A percentile compares a stretch with the other conserved stretches of the same genome.
Evolutionary conservation across 2,113 vertebrate species (phyloP).

Genomic region (Phalacrocorax brasilianus): DNA sequence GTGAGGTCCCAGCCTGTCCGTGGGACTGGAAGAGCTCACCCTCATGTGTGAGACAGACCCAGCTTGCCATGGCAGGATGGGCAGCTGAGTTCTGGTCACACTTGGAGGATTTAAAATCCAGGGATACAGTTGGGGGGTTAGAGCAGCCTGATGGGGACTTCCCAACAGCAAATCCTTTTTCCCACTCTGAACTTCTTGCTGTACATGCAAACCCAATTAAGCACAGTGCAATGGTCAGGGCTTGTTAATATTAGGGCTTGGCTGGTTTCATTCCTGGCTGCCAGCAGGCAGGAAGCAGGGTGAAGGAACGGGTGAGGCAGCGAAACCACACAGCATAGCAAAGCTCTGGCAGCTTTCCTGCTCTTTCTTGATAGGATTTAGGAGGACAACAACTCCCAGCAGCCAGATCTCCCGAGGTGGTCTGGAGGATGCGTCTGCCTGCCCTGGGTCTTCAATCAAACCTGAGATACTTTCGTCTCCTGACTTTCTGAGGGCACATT

Average conservation of each 20-base stretch:
- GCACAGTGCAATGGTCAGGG: neutral
- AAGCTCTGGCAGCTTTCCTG: neutral
- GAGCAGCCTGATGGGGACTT: neutral
- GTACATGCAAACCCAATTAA: neutral
- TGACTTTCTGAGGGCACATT: conserved; percentile 53
- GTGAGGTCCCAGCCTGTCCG: neutral
- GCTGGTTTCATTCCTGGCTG: neutral
- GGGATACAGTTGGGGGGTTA: rapidly evolving
- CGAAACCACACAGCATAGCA: neutral
- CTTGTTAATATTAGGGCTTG: neutral
- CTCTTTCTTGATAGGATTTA: conserved; percentile 30
- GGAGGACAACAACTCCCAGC: conserved; percentile 19
- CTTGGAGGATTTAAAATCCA: neutral
- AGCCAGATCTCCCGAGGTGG: conserved; percentile 57
- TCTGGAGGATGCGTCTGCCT: conserved; percentile 67
- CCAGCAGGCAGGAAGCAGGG: neutral
- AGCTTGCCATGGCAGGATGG: neutral
- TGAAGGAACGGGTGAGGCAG: neutral
- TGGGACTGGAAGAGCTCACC: neutral
- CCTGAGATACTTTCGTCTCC: conserved; percentile 51
- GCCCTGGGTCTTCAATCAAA: conserved; percentile 73
- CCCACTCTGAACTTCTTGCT: neutral
- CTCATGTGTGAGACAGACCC: neutral
- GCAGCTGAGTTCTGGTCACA: neutral
- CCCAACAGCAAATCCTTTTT: neutral